Percentiles rank a stretch among this genome's conserved stretches.
Evolutionary conservation across 2,797 vertebrate genomes (phyloP).

Genomic region (Columba guinea): DNA sequence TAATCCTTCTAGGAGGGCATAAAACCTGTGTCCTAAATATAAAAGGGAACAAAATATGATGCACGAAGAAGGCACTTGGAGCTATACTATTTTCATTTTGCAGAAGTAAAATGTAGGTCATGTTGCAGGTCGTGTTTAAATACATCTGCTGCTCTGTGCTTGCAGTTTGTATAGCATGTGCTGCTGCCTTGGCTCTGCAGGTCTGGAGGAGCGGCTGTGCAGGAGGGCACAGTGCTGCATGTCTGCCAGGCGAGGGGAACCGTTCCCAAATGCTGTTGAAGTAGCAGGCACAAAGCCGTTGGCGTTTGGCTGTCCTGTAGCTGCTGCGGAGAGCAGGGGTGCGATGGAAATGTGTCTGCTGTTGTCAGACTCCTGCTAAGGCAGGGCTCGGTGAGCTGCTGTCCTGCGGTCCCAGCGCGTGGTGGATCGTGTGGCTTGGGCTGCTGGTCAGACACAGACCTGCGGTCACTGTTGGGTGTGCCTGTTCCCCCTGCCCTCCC

Average conservation of each 20-base stretch:
- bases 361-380: neutral
- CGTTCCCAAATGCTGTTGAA: neutral
- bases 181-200: neutral
- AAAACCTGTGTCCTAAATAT: neutral
- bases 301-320: neutral
- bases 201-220: neutral
- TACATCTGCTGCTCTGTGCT: neutral
- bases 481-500: neutral
- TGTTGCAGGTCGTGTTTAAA: neutral
- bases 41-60: neutral
- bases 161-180: neutral
- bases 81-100: neutral
- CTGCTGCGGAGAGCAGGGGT: neutral
- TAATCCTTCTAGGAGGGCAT: neutral
- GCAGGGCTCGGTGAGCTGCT: neutral
- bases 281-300: rapidly evolving
- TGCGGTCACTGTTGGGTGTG: neutral
- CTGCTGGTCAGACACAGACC: neutral
- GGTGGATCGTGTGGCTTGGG: neutral
- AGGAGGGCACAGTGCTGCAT: rapidly evolving
- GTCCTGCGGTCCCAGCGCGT: neutral
- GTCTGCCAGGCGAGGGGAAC: rapidly evolving
- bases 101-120: conserved; percentile 22
- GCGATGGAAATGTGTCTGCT: rapidly evolving
- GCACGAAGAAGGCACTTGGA: neutral